Evolutionary conservation across 1,140 invertebrate species (phyloP).

Genomic region (Leptopilina clavipes): DNA sequence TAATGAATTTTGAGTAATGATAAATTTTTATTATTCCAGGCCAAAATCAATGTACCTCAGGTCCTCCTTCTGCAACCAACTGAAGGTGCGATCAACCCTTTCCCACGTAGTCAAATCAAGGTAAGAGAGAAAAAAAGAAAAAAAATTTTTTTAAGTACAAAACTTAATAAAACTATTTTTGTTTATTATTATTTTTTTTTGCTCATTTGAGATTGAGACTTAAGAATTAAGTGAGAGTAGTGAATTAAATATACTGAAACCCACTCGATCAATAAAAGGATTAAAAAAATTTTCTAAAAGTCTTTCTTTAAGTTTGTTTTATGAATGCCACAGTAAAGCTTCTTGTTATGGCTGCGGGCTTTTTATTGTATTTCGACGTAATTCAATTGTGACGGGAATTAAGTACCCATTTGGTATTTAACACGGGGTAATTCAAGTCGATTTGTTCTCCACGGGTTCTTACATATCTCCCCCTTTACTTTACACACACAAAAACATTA

Average conservation of each 20-base stretch:
- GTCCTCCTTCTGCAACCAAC: constrained; percentile 47
- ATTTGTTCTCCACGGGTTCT: constrained; percentile 44
- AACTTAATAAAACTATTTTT: too few species aligned
- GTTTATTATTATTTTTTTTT: too few species aligned
- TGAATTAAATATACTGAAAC: too few species aligned
- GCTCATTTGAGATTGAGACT: too few species aligned
- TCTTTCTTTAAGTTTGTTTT: too few species aligned
- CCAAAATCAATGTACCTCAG: constrained; percentile 53
- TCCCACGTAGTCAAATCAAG: constrained; percentile 46
- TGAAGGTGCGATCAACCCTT: constrained; percentile 40
- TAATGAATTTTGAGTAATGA: too few species aligned
- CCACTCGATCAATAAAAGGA: too few species aligned
- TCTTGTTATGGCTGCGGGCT: constrained; percentile 24
- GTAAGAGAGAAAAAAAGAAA: constrained; percentile 11
- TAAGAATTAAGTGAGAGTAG: too few species aligned
- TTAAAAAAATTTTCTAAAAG: not conserved
- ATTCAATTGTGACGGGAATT: constrained; percentile 53
- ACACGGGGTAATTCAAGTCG: constrained; percentile 48
- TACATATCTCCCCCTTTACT: constrained; percentile 27
- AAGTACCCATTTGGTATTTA: constrained; percentile 48
- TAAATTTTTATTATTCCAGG: constrained; percentile 40
- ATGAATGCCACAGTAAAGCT: not conserved
- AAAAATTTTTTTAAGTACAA: not conserved
- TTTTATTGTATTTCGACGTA: constrained; percentile 37
- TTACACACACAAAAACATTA: too few species aligned